Evolutionary conservation across 2,797 vertebrate species (phyloP).

Genomic region (Labroides dimidiatus): DNA sequence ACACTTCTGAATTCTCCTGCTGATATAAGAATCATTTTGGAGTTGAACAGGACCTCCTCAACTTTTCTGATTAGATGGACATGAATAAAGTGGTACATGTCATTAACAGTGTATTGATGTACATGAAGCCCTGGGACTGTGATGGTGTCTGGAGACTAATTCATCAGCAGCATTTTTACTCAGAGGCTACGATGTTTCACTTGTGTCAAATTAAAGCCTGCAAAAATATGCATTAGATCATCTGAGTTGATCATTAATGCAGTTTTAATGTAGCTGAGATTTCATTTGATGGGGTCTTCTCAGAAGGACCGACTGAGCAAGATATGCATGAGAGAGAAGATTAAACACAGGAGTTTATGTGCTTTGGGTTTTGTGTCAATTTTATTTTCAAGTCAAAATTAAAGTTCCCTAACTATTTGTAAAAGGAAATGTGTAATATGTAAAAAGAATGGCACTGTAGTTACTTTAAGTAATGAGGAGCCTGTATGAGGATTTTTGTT

Average conservation of each 20-base stretch:
- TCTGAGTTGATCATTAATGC: slow-evolving; percentile 39
- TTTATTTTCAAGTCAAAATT: no score
- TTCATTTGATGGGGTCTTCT: slow-evolving; percentile 53
- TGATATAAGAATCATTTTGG: slow-evolving; percentile 57
- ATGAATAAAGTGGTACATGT: slow-evolving; percentile 69
- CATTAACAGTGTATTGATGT: slow-evolving; percentile 73
- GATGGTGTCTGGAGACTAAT: slow-evolving; percentile 52
- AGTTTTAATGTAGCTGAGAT: slow-evolving; percentile 26
- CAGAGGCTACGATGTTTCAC: slow-evolving; percentile 43
- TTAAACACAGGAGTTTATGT: no score
- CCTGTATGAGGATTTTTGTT: no score
- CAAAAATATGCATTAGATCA: slow-evolving; percentile 66
- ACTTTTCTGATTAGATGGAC: slow-evolving; percentile 79
- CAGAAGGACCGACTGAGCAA: slow-evolving; percentile 6
- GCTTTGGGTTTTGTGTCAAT: no score
- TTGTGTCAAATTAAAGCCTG: slow-evolving; percentile 54
- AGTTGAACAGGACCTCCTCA: slow-evolving; percentile 67
- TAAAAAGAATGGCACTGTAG: no score
- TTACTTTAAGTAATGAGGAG: no score
- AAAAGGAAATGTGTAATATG: no score
- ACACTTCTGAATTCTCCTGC: slow-evolving; percentile 67
- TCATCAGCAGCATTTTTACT: slow-evolving; percentile 35
- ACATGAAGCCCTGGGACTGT: slow-evolving; percentile 57
- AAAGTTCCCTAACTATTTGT: no score
- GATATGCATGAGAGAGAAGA: neutral